These are phyloP conservation scores for Hydractinia echinata DNA, from an alignment of 30 jellyfish, hydroid and myxozoan genomes.

Conservation along the genomic window DNA sequence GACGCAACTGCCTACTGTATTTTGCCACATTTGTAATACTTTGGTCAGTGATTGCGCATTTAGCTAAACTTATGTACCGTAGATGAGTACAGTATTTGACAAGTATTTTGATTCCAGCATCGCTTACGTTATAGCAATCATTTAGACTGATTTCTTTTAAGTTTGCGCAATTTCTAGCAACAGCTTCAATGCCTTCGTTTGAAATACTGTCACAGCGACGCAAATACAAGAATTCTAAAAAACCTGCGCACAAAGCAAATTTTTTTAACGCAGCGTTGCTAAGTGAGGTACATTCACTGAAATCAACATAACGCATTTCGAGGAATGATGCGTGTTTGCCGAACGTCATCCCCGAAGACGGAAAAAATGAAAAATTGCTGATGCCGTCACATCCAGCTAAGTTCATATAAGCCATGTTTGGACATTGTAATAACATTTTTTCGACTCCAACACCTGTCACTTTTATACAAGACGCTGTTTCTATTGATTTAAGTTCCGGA, in stretches of 20 bases:
- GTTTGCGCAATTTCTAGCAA: constrained; percentile 60
- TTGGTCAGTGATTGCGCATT: constrained; percentile 62
- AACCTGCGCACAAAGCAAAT: constrained; percentile 56
- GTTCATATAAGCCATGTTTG: constrained; percentile 53
- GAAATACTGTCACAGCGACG: constrained; percentile 71
- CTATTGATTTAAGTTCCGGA: constrained; percentile 64
- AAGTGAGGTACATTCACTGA: constrained; percentile 59
- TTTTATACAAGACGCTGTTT: constrained; percentile 44
- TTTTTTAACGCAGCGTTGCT: constrained; percentile 47
- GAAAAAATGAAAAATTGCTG: constrained; percentile 28
- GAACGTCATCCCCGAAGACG: constrained; percentile 37
- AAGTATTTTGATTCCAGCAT: constrained; percentile 52
- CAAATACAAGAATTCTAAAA: constrained; percentile 58
- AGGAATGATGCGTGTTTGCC: constrained; percentile 72
- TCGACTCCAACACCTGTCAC: constrained; percentile 68
- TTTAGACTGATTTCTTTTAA: constrained; percentile 68
- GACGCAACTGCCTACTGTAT: constrained; percentile 46
- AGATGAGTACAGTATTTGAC: constrained; percentile 51
- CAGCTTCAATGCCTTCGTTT: constrained; percentile 52
- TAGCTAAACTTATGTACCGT: constrained; percentile 78
- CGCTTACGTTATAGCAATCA: constrained; percentile 59
- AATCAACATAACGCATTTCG: constrained; percentile 62
- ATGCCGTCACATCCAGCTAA: constrained; percentile 62
- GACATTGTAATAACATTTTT: constrained; percentile 63
- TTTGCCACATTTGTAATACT: constrained; percentile 50